phyloP scores from a whole-genome alignment of 2,113 vertebrate genomes.

The Triplophysa rosa region DNA sequence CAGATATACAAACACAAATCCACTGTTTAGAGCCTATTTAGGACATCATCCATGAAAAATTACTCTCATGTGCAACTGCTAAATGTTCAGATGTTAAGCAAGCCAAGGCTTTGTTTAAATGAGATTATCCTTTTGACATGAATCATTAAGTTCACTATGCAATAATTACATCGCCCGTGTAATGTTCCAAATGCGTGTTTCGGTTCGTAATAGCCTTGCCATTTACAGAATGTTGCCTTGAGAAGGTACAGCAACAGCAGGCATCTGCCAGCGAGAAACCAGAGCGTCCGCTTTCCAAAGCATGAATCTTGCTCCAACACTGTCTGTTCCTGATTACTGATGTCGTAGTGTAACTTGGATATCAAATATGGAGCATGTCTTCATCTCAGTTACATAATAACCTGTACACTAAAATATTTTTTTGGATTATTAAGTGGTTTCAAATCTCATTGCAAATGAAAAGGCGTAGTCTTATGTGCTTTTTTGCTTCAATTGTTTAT shows the following conservation, averaged over 20 bases:
- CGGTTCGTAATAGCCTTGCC: constrained; percentile 69
- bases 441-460: constrained; percentile 14
- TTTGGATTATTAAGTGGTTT: constrained; percentile 42
- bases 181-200: constrained; percentile 71
- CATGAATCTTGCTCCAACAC: not conserved
- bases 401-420: constrained; percentile 28
- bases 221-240: constrained; percentile 66
- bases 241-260: constrained; percentile 50
- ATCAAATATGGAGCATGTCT: constrained; percentile 11
- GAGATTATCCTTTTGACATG: constrained; percentile 69
- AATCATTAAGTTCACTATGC: constrained; percentile 69
- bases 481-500: not conserved
- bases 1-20: constrained; percentile 55
- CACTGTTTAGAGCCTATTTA: constrained; percentile 59
- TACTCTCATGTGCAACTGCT: constrained; percentile 44
- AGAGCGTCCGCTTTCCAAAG: constrained; percentile 57
- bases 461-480: not conserved
- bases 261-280: constrained; percentile 65
- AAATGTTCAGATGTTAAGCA: constrained; percentile 50
- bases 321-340: constrained; percentile 5
- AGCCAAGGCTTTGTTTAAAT: constrained; percentile 64
- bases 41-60: constrained; percentile 51
- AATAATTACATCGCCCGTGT: constrained; percentile 71
- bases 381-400: constrained; percentile 29
- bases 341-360: not conserved